A percentile compares a stretch with the other conserved stretches of the same genome.
phyloP scores from a whole-genome alignment of 2,888 invertebrate species.

The Pherbina coryleti region DNA sequence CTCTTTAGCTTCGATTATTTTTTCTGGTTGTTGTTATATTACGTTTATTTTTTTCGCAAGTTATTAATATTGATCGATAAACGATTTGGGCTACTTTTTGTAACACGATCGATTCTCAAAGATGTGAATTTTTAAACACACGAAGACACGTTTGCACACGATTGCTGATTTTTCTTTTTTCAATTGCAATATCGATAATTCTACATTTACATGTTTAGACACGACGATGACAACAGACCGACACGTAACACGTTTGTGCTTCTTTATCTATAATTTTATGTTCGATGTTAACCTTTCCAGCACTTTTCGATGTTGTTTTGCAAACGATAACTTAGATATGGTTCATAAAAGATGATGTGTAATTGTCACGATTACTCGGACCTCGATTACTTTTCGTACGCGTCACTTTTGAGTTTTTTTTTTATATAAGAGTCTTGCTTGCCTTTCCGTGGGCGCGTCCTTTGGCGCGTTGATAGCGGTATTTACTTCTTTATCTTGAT shows the following conservation, averaged over 20 bases:
- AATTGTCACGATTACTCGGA: conserved; percentile 15
- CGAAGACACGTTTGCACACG: background rate
- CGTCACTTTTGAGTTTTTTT: conserved; percentile 11
- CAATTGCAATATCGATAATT: background rate
- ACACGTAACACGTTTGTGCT: background rate
- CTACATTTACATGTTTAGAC: background rate
- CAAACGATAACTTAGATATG: background rate
- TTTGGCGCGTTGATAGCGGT: background rate
- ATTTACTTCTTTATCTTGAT: conserved; percentile 60
- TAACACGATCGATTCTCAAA: background rate
- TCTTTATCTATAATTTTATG: background rate
- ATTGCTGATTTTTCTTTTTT: too few species aligned
- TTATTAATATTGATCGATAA: conserved; percentile 14
- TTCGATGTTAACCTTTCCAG: too few species aligned
- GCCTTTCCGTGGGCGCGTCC: conserved; percentile 14
- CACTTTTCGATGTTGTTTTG: too few species aligned
- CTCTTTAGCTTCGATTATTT: background rate
- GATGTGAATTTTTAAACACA: background rate
- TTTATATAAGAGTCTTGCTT: conserved; percentile 32
- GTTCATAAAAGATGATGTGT: too few species aligned
- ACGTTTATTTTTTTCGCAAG: background rate
- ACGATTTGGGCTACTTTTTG: background rate
- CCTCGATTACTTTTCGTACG: conserved; percentile 20
- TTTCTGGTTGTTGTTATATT: background rate
- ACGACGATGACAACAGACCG: background rate